Conservation (phyloP, 2,888 invertebrate species). For the Drepana falcataria region DNA sequence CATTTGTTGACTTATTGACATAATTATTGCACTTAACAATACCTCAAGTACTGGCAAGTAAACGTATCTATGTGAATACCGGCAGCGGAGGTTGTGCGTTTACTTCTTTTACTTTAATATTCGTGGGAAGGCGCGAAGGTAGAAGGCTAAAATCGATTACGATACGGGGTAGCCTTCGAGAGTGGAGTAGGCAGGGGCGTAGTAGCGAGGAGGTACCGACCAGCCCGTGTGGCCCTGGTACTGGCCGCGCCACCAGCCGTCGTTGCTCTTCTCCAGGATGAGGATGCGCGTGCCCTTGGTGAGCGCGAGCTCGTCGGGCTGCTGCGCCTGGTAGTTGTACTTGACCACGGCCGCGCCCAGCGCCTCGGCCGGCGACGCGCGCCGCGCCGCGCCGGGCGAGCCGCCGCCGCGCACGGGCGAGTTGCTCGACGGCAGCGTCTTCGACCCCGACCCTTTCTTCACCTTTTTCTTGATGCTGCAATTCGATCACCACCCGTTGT, state of each 20-base stretch:
- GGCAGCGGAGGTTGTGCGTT: too few species aligned
- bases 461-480: slow-evolving; percentile 91
- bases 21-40: too few species aligned
- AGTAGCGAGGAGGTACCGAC: slow-evolving; percentile 38
- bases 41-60: too few species aligned
- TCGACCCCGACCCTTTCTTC: slow-evolving; percentile 89
- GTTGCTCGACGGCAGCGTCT: slow-evolving; percentile 91
- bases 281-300: slow-evolving; percentile 96
- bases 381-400: slow-evolving; percentile 85
- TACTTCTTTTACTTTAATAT: too few species aligned
- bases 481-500: too few species aligned
- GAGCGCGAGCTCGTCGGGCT: slow-evolving; percentile 96
- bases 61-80: too few species aligned
- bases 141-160: too few species aligned
- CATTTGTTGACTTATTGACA: too few species aligned
- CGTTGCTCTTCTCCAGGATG: slow-evolving; percentile 98
- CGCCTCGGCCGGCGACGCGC: slow-evolving; percentile 91
- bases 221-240: slow-evolving; percentile 77
- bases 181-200: neutral
- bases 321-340: slow-evolving; percentile 95
- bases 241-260: slow-evolving; percentile 99
- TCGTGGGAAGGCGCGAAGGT: too few species aligned
- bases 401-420: slow-evolving; percentile 86
- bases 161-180: neutral
- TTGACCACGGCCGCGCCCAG: slow-evolving; percentile 95